Base-by-base conservation (phyloP, 2,888 invertebrate genomes). In the Eristalinus sepulchralis region DNA sequence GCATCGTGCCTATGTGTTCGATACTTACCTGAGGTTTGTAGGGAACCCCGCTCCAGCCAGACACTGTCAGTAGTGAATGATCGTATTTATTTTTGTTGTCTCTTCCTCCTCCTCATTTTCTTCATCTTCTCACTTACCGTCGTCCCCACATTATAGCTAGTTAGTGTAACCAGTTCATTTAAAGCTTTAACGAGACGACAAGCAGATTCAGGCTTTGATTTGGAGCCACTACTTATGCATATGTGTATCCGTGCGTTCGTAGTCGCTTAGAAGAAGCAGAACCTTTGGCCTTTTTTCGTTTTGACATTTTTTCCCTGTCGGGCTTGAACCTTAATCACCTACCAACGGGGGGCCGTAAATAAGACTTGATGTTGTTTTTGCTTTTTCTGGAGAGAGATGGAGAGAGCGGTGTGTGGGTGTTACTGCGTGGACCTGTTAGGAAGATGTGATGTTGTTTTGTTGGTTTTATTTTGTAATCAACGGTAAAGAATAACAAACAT, bases 101-200 rank as follows among this genome's bases (percentile, higher is more conserved):
- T 81, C 66, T 63, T 67, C 24, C 9, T 57, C 24, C 24, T 57
- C 57, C 24, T 57, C 24, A 11, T 57, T 57, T 57, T 57, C 24
- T 57, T 57, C 57, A 27, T 24, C 24, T 57, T 57, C 57, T 57
- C 11, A 3, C 13, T 57, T 27, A 5, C 27, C 57, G 22, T 57
- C 24, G 22, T 57, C 57, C 24, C 24, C 57, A 24, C 11, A 10
- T 47, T 83, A 57, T 55, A 64, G 72, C 85, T 85, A 39, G 85
- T 85, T 85, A 85, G 82, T 77, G 85, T 85, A 85, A 77, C 85
- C 85, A 85, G 82, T 85, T 77, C 85, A 66, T 77, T 82, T 82
- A 68, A 77, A 82, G 77, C 72, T 82, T 77, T 82, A 85, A 85
- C 77, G 53, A 85, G 81, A 73, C 73, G 63, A 85, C 81, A 82